phyloP scores from a whole-genome alignment of 2,888 invertebrate species.

The Eristalinus aeneus region DNA sequence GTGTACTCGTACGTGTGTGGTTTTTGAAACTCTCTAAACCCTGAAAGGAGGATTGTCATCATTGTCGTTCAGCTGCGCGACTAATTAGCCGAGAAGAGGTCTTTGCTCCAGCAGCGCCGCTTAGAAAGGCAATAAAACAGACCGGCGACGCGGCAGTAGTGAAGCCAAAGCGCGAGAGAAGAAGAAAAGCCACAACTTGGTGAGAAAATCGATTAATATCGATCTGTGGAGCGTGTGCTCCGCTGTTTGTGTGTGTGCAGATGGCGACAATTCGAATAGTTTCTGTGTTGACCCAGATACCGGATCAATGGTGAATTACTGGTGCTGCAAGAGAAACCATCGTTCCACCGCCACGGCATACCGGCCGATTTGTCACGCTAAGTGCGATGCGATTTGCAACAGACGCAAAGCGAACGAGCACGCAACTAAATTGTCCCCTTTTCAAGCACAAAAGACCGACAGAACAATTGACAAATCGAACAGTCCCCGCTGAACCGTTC shows the following conservation, averaged over 20 bases:
- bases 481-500: constrained; percentile 42
- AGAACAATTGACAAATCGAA: constrained; percentile 13
- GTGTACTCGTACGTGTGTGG: constrained; percentile 26
- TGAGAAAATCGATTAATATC: constrained; percentile 69
- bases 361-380: constrained; percentile 13
- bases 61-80: constrained; percentile 51
- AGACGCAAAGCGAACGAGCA: background rate
- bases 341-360: too few relatives aligned
- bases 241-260: background rate
- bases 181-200: constrained; percentile 3
- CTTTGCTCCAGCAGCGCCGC: constrained; percentile 47
- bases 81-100: constrained; percentile 67
- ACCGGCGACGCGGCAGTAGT: background rate
- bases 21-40: constrained; percentile 62
- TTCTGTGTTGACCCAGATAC: constrained; percentile 51
- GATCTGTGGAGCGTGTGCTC: constrained; percentile 33
- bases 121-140: constrained; percentile 18
- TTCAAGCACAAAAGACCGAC: background rate
- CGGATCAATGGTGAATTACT: constrained; percentile 29
- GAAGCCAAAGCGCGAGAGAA: background rate
- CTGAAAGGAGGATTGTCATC: constrained; percentile 49
- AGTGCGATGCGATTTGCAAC: constrained; percentile 48
- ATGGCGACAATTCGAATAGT: constrained; percentile 61
- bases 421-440: constrained; percentile 11
- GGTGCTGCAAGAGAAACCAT: constrained; percentile 18